These are phyloP conservation scores for Semnornis frantzii DNA, from an alignment of 2,113 vertebrate species.

Conservation along the genomic window DNA sequence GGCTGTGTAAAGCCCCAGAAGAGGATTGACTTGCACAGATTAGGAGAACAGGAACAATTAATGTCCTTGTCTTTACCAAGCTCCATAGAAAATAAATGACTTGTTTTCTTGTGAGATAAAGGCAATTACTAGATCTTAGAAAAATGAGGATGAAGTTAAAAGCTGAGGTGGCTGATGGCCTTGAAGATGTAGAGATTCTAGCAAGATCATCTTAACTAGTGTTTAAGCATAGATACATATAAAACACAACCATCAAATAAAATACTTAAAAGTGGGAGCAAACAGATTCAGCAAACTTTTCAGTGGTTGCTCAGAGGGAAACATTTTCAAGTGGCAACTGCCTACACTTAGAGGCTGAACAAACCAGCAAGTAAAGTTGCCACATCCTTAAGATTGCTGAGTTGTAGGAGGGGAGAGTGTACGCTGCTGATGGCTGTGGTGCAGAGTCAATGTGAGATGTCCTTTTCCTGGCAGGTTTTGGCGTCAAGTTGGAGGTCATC, in stretches of 20 bases:
- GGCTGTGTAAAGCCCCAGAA: background rate
- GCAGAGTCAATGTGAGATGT: background rate
- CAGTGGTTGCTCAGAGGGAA: background rate
- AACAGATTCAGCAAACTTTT: background rate
- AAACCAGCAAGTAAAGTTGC: background rate
- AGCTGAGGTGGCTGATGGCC: background rate
- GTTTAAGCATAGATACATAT: background rate
- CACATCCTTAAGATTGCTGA: too few species aligned
- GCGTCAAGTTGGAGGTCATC: constrained; percentile 94
- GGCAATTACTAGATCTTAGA: background rate
- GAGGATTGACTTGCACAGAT: background rate
- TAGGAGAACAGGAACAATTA: background rate
- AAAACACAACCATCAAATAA: background rate
- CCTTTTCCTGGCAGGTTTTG: constrained; percentile 85
- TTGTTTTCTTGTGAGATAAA: background rate
- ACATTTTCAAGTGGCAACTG: background rate
- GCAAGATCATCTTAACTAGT: background rate
- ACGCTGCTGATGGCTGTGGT: background rate
- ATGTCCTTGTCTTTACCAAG: background rate
- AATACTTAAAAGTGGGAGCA: background rate
- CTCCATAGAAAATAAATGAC: background rate
- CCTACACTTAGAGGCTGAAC: background rate
- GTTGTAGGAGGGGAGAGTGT: background rate
- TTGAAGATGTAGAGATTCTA: background rate
- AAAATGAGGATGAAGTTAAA: background rate